Conservation (phyloP, 2,113 vertebrate species). For the Dendropsophus ebraccatus region DNA sequence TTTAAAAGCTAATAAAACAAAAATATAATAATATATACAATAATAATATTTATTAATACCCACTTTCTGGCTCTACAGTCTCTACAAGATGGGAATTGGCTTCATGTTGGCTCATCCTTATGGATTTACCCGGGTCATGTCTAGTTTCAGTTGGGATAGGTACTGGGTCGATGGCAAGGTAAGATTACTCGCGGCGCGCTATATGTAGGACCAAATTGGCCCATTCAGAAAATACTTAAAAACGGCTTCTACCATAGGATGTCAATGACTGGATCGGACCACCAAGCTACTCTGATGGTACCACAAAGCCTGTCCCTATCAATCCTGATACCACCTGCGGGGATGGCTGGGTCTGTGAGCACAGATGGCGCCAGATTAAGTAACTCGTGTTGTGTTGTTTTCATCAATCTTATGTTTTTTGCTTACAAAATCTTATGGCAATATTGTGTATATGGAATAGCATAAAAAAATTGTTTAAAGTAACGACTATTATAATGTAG, state of each 20-base stretch:
- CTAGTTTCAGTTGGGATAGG: slow-evolving; percentile 86
- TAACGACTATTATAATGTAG: no score
- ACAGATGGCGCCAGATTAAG: slow-evolving; percentile 92
- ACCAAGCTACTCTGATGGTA: slow-evolving; percentile 80
- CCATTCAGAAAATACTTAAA: neutral
- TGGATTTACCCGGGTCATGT: slow-evolving; percentile 88
- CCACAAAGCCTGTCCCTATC: slow-evolving; percentile 83
- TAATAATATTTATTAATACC: no score
- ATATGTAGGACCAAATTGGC: neutral
- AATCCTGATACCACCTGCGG: slow-evolving; percentile 88
- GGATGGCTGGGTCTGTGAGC: slow-evolving; percentile 94
- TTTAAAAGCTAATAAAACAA: no score
- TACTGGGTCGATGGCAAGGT: slow-evolving; percentile 83
- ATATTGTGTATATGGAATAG: no score
- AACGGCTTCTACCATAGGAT: slow-evolving; percentile 76
- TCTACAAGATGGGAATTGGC: slow-evolving; percentile 81
- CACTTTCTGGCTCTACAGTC: no score
- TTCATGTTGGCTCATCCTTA: slow-evolving; percentile 95
- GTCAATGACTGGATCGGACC: slow-evolving; percentile 90
- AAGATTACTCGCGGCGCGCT: slow-evolving; percentile 47
- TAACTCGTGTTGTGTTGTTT: no score
- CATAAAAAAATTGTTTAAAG: no score
- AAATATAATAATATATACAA: no score
- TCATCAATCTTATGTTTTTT: no score
- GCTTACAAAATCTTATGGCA: no score